Evolutionary conservation across 2,797 vertebrate species (phyloP).

Genomic region (Chelon labrosus): DNA sequence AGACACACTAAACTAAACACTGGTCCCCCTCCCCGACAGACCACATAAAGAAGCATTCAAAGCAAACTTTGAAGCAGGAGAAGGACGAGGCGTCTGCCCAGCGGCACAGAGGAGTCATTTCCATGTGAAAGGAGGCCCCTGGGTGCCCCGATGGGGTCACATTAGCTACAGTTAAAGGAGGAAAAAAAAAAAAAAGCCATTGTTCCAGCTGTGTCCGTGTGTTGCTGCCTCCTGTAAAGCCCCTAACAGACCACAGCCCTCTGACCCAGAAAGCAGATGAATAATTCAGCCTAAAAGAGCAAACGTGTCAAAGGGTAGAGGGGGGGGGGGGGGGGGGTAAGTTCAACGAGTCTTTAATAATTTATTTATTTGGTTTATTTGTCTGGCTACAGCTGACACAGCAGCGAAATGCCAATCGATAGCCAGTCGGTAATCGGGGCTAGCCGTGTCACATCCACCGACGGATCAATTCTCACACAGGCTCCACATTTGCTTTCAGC

Average conservation of each 20-base stretch:
- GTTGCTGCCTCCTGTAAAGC: conserved; percentile 18
- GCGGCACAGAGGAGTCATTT: conserved; percentile 69
- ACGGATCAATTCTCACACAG: conserved; percentile 49
- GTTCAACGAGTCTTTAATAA: conserved; percentile 33
- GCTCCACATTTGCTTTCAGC: conserved; percentile 33
- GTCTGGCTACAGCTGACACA: conserved; percentile 59
- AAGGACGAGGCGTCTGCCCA: conserved; percentile 65
- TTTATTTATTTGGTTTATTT: conserved; percentile 11
- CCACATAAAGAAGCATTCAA: conserved; percentile 9
- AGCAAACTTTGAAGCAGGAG: conserved; percentile 35
- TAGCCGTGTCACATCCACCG: conserved; percentile 56
- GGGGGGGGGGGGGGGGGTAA: too few relatives aligned
- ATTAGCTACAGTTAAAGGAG: conserved; percentile 81
- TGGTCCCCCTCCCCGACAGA: neutral
- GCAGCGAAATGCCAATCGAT: conserved; percentile 58
- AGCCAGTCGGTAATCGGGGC: conserved; percentile 33
- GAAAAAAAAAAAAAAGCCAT: conserved; percentile 53
- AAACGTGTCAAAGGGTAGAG: conserved; percentile 24
- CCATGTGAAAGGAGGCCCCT: conserved; percentile 78
- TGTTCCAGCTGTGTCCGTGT: conserved; percentile 69
- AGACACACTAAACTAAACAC: conserved; percentile 1
- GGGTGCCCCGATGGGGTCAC: conserved; percentile 71
- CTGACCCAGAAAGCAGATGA: conserved; percentile 15
- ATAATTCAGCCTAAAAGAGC: conserved; percentile 8
- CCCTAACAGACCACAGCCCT: conserved; percentile 8